Evolutionary conservation across 2,113 vertebrate genomes (phyloP).

Genomic region (Formicarius rufipectus): DNA sequence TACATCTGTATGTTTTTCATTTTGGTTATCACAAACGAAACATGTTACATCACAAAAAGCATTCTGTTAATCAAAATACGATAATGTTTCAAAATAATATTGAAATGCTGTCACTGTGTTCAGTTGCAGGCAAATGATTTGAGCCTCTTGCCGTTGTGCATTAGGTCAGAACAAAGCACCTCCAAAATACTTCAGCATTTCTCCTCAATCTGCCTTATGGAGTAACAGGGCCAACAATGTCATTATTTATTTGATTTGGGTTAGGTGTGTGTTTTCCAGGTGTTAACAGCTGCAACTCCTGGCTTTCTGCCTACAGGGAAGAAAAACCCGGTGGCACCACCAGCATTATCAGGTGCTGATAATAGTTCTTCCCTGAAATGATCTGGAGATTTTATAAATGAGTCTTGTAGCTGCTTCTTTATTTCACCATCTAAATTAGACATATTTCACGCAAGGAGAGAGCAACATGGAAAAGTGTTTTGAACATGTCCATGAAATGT

Average conservation of each 20-base stretch:
- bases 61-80: not conserved
- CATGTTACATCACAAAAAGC: not conserved
- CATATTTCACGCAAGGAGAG: not conserved
- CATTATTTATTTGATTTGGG: not conserved
- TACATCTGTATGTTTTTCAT: not conserved
- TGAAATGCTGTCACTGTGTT: not conserved
- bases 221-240: not conserved
- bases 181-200: not conserved
- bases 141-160: not conserved
- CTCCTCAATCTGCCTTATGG: not conserved
- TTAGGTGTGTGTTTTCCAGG: not conserved
- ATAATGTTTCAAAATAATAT: not conserved
- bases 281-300: not conserved
- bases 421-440: not conserved
- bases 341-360: not conserved
- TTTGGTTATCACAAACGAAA: not conserved
- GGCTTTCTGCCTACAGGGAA: not conserved
- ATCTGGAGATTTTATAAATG: not conserved
- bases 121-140: not conserved
- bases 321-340: not conserved
- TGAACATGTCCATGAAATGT: not conserved
- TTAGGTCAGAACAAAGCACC: not conserved
- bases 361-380: not conserved
- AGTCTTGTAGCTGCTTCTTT: not conserved
- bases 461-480: not conserved